Percentiles rank a stretch among this genome's conserved stretches.
Evolutionary conservation across 2,113 vertebrate genomes (phyloP).

Genomic region (Cyphomyrus discorhynchus): DNA sequence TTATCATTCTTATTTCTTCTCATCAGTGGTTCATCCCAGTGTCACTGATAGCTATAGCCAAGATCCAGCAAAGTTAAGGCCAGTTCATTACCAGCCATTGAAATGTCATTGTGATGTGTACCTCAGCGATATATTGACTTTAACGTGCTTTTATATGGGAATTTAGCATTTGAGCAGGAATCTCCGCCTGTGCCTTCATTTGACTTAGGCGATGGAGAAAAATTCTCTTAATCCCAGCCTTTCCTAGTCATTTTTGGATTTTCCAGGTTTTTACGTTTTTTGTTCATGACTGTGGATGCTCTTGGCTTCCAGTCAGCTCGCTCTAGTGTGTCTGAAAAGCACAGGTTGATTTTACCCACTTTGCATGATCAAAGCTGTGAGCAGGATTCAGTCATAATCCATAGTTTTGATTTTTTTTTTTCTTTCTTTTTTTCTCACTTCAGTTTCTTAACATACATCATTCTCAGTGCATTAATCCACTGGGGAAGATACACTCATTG

Average conservation of each 20-base stretch:
- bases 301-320: background rate
- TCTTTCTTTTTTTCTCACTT: background rate
- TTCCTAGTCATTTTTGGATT: background rate
- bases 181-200: background rate
- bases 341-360: conserved; percentile 28
- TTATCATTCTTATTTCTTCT: background rate
- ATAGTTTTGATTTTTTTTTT: conserved; percentile 27
- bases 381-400: conserved; percentile 27
- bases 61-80: background rate
- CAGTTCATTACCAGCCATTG: background rate
- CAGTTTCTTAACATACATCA: background rate
- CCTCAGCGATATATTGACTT: background rate
- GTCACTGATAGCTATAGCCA: background rate
- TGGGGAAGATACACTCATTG: background rate
- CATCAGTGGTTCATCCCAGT: background rate
- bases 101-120: background rate
- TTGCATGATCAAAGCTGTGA: conserved; percentile 27
- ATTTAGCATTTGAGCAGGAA: background rate
- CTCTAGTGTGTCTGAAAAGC: conserved; percentile 12
- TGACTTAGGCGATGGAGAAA: background rate
- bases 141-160: background rate
- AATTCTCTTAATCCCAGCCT: background rate
- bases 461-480: background rate
- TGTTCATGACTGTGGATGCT: background rate
- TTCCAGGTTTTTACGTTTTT: background rate